Conservation (phyloP, 1,140 invertebrate genomes). For the Dinothrombium tinctorium region DNA sequence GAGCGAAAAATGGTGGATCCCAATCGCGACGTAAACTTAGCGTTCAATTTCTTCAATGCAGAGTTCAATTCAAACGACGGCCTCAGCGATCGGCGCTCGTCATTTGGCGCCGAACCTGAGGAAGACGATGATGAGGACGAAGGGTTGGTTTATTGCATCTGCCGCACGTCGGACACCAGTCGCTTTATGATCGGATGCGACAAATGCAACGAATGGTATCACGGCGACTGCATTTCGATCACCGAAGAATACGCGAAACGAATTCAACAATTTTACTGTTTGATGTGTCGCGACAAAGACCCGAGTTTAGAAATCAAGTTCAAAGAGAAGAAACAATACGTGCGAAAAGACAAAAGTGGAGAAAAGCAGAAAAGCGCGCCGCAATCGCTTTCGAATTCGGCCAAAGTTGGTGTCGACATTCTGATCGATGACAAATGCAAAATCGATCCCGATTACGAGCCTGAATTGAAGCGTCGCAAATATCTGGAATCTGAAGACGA, state of each 20-base stretch:
- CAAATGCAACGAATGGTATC: constrained; percentile 94
- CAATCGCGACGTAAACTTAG: no score
- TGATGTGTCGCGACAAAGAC: constrained; percentile 37
- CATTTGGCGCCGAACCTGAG: no score
- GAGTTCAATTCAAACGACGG: no score
- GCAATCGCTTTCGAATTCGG: background rate
- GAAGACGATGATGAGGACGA: constrained; percentile 12
- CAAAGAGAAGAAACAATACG: constrained; percentile 32
- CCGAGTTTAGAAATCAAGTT: constrained; percentile 52
- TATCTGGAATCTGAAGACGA: constrained; percentile 6
- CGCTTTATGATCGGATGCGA: constrained; percentile 96
- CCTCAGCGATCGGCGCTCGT: no score
- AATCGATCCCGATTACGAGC: constrained; percentile 1
- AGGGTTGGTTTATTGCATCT: constrained; percentile 70
- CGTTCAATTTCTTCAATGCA: no score
- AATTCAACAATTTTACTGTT: constrained; percentile 79
- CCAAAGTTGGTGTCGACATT: background rate
- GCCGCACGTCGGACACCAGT: constrained; percentile 66
- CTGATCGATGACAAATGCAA: background rate
- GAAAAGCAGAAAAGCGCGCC: background rate
- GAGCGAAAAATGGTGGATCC: no score
- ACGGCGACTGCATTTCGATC: constrained; percentile 87
- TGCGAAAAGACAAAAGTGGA: constrained; percentile 8
- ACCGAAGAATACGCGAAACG: constrained; percentile 72
- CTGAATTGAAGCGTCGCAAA: background rate